Evolutionary conservation across 2,888 invertebrate genomes (phyloP).

Genomic region (Nemapogon koenigi): DNA sequence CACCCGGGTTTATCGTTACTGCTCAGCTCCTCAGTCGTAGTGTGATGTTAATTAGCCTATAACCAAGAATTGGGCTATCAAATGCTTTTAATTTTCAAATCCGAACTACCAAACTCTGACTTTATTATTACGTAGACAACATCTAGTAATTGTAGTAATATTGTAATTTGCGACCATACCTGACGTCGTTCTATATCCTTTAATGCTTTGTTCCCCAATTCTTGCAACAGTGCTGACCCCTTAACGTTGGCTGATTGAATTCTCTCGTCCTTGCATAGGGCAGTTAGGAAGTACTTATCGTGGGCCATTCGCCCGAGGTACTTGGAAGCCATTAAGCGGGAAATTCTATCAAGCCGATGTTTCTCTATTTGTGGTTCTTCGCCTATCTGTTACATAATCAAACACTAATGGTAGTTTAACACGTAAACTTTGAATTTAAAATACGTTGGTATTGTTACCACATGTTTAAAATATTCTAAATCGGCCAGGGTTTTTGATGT

Average conservation of each 20-base stretch:
- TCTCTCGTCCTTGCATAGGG: conserved; percentile 45
- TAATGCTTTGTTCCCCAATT: conserved; percentile 40
- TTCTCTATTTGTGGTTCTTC: conserved; percentile 46
- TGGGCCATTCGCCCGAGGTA: conserved; percentile 57
- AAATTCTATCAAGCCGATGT: conserved; percentile 41
- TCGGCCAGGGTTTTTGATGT: too few species aligned
- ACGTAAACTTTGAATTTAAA: too few species aligned
- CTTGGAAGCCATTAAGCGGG: conserved; percentile 51
- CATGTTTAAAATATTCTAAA: too few species aligned
- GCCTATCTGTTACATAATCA: conserved; percentile 32
- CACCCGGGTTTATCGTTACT: too few species aligned
- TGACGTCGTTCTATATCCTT: conserved; percentile 46
- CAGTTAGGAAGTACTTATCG: conserved; percentile 51
- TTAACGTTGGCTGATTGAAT: conserved; percentile 45
- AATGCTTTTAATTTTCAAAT: too few species aligned
- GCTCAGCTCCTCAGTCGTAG: too few species aligned
- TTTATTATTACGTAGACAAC: too few species aligned
- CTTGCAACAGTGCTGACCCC: conserved; percentile 37
- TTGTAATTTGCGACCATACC: conserved; percentile 26
- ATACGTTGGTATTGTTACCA: too few species aligned
- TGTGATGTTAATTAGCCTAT: too few species aligned
- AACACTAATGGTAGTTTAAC: background rate
- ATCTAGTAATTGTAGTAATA: too few species aligned
- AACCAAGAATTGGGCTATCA: too few species aligned
- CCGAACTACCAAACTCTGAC: too few species aligned